phyloP scores from a whole-genome alignment of 2,113 vertebrate species.

The Periophthalmodon schlosseri region DNA sequence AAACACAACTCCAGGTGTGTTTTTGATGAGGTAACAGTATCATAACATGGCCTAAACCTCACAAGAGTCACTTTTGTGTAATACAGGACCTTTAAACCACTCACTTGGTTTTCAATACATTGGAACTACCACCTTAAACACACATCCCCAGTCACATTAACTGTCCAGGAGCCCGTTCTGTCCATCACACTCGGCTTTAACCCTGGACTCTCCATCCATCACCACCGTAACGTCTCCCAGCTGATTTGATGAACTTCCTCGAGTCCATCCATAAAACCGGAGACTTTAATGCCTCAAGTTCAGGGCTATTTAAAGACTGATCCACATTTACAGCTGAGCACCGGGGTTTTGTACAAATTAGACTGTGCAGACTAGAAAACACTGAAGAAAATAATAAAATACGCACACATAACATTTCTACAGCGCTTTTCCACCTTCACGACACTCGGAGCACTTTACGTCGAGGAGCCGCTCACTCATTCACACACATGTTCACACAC shows the following conservation, averaged over 20 bases:
- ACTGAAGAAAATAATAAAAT: too few relatives aligned
- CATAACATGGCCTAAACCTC: too few relatives aligned
- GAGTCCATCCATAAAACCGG: background rate
- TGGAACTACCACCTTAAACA: background rate
- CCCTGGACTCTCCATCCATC: background rate
- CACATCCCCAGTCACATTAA: background rate
- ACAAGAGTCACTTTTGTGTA: too few relatives aligned
- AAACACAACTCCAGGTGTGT: too few relatives aligned
- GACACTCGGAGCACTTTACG: too few relatives aligned
- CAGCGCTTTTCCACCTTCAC: too few relatives aligned
- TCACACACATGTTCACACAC: too few relatives aligned
- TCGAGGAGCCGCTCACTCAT: too few relatives aligned
- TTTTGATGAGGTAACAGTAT: too few relatives aligned
- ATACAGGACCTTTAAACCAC: too few relatives aligned
- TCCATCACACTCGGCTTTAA: conserved; percentile 1
- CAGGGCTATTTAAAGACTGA: background rate
- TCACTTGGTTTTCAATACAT: background rate
- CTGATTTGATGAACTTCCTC: background rate
- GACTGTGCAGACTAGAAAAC: background rate
- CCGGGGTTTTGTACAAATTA: background rate
- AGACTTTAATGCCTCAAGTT: background rate
- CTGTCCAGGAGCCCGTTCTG: background rate
- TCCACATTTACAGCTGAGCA: background rate
- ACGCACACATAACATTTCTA: too few relatives aligned
- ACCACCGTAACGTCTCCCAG: background rate